Percentiles rank a stretch among this genome's conserved stretches.
These are phyloP conservation scores for Parasteatoda tepidariorum DNA, from an alignment of 1,140 invertebrate genomes.

Conservation along the genomic window DNA sequence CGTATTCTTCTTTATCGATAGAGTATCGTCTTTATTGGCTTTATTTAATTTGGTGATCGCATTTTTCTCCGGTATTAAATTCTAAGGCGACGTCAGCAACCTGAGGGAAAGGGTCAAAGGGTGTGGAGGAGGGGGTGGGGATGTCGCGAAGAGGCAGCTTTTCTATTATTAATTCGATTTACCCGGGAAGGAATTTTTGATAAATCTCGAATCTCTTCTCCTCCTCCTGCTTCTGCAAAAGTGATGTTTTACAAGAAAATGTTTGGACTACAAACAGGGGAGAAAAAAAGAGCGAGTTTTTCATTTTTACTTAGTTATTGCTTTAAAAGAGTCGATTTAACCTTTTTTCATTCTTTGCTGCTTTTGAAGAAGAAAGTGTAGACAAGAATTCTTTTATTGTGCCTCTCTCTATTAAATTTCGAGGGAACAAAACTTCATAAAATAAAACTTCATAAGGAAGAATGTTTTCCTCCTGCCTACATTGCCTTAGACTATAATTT, in stretches of 20 bases:
- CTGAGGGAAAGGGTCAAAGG: neutral
- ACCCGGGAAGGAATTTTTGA: neutral
- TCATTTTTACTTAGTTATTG: too few species aligned
- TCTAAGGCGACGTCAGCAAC: neutral
- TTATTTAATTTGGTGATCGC: slow-evolving; percentile 54
- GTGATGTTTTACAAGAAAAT: neutral
- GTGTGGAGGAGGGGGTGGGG: neutral
- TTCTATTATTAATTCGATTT: slow-evolving; percentile 56
- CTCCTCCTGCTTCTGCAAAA: neutral
- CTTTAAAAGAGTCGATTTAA: too few species aligned
- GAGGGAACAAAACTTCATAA: too few species aligned
- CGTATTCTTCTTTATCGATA: neutral
- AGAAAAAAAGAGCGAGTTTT: too few species aligned
- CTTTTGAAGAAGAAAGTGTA: too few species aligned
- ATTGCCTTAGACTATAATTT: too few species aligned
- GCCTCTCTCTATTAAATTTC: too few species aligned
- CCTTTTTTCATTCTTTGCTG: too few species aligned
- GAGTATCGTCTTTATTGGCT: slow-evolving; percentile 34
- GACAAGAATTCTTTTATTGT: too few species aligned
- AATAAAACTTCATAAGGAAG: too few species aligned
- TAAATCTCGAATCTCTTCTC: neutral
- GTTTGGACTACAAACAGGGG: neutral
- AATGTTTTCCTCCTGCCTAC: too few species aligned
- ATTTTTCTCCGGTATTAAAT: slow-evolving; percentile 52
- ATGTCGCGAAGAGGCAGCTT: slow-evolving; percentile 36